A percentile compares a stretch with the other conserved stretches of the same genome.
Evolutionary conservation across 64 coral and sea anemone species (phyloP).

Genomic region (Platygyra sinensis): DNA sequence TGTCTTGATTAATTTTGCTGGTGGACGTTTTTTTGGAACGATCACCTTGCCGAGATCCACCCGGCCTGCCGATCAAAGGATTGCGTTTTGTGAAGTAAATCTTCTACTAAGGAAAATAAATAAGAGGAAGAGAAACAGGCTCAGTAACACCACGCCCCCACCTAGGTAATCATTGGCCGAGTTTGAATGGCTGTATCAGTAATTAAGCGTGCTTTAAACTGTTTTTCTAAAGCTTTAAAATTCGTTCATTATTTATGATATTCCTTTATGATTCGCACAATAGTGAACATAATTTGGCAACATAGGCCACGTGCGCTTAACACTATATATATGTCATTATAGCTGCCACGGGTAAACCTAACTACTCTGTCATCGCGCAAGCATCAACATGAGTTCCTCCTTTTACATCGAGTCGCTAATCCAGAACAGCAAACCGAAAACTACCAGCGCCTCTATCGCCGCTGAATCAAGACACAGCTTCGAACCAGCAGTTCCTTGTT

Average conservation of each 20-base stretch:
- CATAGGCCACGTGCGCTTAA: constrained; percentile 85
- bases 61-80: constrained; percentile 13
- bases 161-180: constrained; percentile 35
- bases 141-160: constrained; percentile 13
- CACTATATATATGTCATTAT: constrained; percentile 74
- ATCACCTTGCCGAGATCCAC: not conserved
- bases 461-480: constrained; percentile 58
- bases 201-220: constrained; percentile 97
- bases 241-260: constrained; percentile 99
- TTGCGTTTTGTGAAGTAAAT: not conserved
- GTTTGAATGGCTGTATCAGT: constrained; percentile 78
- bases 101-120: not conserved
- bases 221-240: constrained; percentile 96
- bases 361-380: not conserved
- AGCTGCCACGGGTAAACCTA: constrained; percentile 47
- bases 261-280: constrained; percentile 91
- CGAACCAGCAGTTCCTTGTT: constrained; percentile 83
- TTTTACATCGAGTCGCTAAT: constrained; percentile 99
- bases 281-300: constrained; percentile 91
- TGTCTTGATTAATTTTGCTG: constrained; percentile 22
- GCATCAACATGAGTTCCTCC: constrained; percentile 82
- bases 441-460: constrained; percentile 35
- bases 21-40: not conserved
- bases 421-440: constrained; percentile 79
- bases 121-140: not conserved